Evolutionary conservation across 2,888 invertebrate species (phyloP).

Genomic region (Taphrorychus bicolor): DNA sequence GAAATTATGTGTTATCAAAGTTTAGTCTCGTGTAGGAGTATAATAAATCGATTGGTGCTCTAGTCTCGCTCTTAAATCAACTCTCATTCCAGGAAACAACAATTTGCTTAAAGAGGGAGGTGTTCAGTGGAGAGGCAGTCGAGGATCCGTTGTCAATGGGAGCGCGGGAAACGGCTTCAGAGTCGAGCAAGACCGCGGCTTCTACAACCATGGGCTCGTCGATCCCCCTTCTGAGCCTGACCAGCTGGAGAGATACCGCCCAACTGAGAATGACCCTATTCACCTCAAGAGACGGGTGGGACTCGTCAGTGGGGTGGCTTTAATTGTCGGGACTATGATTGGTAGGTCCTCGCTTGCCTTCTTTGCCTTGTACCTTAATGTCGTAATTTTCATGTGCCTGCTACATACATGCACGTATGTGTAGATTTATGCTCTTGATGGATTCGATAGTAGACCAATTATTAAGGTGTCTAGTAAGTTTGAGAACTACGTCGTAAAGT

Average conservation of each 20-base stretch:
- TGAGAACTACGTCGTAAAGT: neutral
- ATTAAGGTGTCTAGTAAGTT: neutral
- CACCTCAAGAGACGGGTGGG: constrained; percentile 99
- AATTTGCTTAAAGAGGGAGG: constrained; percentile 52
- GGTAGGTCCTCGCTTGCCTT: constrained; percentile 65
- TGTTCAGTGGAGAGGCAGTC: constrained; percentile 58
- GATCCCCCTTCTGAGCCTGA: constrained; percentile 68
- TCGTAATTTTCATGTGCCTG: neutral
- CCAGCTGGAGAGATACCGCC: constrained; percentile 82
- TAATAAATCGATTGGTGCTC: neutral
- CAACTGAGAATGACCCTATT: constrained; percentile 96
- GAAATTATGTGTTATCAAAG: no score
- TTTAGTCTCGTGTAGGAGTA: neutral
- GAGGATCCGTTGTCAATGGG: constrained; percentile 44
- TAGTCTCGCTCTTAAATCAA: no score
- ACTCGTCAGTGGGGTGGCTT: constrained; percentile 98
- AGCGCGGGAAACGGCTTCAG: constrained; percentile 42
- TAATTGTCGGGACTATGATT: constrained; percentile 98
- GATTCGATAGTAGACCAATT: neutral
- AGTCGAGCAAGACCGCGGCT: constrained; percentile 62
- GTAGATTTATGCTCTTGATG: neutral
- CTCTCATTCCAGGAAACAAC: constrained; percentile 60
- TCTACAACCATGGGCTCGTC: constrained; percentile 53
- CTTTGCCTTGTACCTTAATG: neutral
- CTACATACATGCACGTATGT: neutral